Evolutionary conservation across 2,888 invertebrate species (phyloP).

Genomic region (Thyatira batis): DNA sequence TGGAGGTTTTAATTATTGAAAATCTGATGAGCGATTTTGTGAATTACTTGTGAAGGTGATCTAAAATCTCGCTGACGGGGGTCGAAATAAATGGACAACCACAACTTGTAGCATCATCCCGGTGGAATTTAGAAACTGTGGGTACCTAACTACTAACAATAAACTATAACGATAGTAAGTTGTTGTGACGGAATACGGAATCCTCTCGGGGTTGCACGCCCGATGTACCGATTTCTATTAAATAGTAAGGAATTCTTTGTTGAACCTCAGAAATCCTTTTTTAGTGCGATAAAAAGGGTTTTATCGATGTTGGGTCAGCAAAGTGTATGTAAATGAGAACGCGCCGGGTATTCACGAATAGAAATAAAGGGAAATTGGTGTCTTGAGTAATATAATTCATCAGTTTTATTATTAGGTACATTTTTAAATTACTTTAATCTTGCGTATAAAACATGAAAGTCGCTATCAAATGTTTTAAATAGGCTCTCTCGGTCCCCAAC

Average conservation of each 20-base stretch:
- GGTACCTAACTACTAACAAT: background rate
- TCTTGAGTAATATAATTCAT: slow-evolving; percentile 55
- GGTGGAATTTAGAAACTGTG: background rate
- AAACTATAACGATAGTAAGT: slow-evolving; percentile 7
- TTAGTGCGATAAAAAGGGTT: slow-evolving; percentile 71
- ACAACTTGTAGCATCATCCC: background rate
- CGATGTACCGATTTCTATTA: slow-evolving; percentile 50
- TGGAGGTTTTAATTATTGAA: no score
- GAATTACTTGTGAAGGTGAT: background rate
- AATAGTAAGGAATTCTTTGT: slow-evolving; percentile 58
- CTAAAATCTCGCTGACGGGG: background rate
- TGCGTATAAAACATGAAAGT: background rate
- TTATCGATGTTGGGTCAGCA: slow-evolving; percentile 76
- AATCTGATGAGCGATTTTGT: no score
- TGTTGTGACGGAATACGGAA: slow-evolving; percentile 35
- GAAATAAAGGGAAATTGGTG: slow-evolving; percentile 64
- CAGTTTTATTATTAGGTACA: slow-evolving; percentile 12
- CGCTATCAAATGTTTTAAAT: background rate
- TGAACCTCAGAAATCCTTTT: slow-evolving; percentile 67
- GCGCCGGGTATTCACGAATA: slow-evolving; percentile 52
- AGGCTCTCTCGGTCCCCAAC: no score
- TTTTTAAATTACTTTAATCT: background rate
- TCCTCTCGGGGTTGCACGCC: slow-evolving; percentile 27
- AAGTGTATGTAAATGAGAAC: slow-evolving; percentile 76
- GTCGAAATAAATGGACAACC: background rate